Base-by-base conservation (phyloP, 2,888 invertebrate species). In the Rhyacophila evoluta region DNA sequence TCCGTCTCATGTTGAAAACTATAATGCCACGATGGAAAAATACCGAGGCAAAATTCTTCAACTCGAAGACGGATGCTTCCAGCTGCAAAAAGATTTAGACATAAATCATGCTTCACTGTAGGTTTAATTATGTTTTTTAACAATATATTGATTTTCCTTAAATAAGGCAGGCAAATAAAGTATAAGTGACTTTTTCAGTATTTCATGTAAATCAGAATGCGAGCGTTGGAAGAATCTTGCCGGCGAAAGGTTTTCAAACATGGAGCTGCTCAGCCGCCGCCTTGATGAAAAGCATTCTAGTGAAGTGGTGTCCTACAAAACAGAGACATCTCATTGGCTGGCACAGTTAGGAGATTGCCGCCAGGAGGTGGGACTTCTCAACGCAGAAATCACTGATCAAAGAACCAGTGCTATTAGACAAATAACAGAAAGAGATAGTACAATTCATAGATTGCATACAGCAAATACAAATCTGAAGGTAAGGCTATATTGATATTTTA, bases 211-310 rank as follows among this genome's bases (percentile, higher is more conserved):
- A 76, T 80, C 86, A 84, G 89, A 90, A 85, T 83, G 87, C 39
- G 86, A 87, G 68, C 89, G 94, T 39, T 94, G 94, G 94, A 92
- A 92, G 84, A 88, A 88, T 69, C 87, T 94, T 82, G 94, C 94
- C 3, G 89, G 91, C 75, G 93, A 94, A 85, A 89, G 94, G 84
- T 86, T 94, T 4, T 87, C 89, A 28, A 92, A 93, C 84, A 92
- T 94, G 89, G 93, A 94, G 84, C 89, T 89, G 69, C 86, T 91
- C 70, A 89, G 90, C 83, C 86, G 88, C 72, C 91, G 93, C 84
- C 85, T 93, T 72, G 92, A 92, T 83, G 91, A 91, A 81, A 90
- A 92, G 75, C 93, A 94, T 84, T 89, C 89, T 83, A 89, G 89
- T 81, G 93, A 93, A 86, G 88, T 93, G 27, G 89, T 90, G 19